These are phyloP conservation scores for Mionectes olivaceus DNA, from an alignment of 2,797 vertebrate genomes.

Conservation along the genomic window DNA sequence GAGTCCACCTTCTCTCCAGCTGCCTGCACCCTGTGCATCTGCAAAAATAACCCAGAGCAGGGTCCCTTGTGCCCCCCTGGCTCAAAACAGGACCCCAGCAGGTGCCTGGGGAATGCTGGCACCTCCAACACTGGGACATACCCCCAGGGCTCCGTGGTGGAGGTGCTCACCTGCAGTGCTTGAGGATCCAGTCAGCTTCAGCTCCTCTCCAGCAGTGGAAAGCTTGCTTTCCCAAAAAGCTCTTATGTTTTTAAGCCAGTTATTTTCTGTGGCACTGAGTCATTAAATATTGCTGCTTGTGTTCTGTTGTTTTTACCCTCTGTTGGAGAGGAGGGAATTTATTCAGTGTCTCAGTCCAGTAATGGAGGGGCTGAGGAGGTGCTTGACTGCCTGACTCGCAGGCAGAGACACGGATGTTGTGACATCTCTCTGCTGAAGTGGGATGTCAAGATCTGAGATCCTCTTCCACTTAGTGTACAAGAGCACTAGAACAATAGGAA, in stretches of 20 bases:
- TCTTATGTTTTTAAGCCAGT: constrained; percentile 38
- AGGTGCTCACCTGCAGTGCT: not conserved
- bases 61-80: not conserved
- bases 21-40: not conserved
- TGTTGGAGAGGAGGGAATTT: constrained; percentile 50
- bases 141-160: accelerated
- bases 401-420: not conserved
- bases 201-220: not conserved
- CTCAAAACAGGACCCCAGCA: not conserved
- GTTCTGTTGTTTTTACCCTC: constrained; percentile 49
- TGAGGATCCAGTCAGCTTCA: not conserved
- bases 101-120: not conserved
- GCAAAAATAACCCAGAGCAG: not conserved
- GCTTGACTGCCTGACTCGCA: constrained; percentile 27
- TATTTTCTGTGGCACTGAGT: constrained; percentile 13
- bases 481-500: constrained; percentile 62
- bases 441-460: constrained; percentile 50
- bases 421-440: constrained; percentile 57
- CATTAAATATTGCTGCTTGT: constrained; percentile 52
- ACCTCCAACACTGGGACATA: not conserved
- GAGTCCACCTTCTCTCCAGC: not conserved
- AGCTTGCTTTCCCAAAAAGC: not conserved
- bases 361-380: constrained; percentile 41
- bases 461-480: constrained; percentile 55
- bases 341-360: not conserved